Base-by-base conservation (phyloP, 35 echinoderm and acorn worm species). In the Heliocidaris tuberculata region DNA sequence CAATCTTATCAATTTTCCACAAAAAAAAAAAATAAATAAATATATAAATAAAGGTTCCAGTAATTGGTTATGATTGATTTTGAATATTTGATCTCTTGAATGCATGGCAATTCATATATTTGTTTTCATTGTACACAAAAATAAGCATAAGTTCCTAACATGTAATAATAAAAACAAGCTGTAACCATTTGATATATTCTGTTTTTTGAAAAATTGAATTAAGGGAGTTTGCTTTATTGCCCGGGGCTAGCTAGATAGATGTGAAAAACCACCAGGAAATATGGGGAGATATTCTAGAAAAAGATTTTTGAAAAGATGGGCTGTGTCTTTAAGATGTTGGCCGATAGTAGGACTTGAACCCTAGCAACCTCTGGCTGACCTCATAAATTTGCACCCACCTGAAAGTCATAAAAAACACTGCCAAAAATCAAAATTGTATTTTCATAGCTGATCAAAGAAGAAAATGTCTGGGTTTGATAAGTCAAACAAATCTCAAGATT, bases 321-420 rank as follows among this genome's bases (percentile, higher is more conserved):
- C 21, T 78, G 65, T 19, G 21, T 78, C 65, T 78, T 78, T 78
- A 24, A 78, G 65, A n/a, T 78, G 65, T 19, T 78, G 65, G 19
- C 65, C 32, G 47, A 89, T 24, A 89, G 31, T 4, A 19, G 87
- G 87, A 89, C 31, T 32, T 89, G 87, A 89, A 89, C 87, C 32
- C 87, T n/a, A 17, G 29, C 87, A 48, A 32, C 87, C 87, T 19
- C 19, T 35, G 32, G 31, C 12, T 89, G 87, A 89, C 87, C 87
- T 48, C 87, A 89, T 89, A 89, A 89, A 42, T 89, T 89, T 89
- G 87, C 47, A 47, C 47, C 87, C 87, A 15, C 30, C 11, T 89
- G 87, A 89, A 89, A 32, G 31, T 89, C 29, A 48, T 32, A 89
- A 89, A 89, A 78, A 89, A 2, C 32, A 42, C 15, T 17, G 87